Evolutionary conservation across 2,888 invertebrate species (phyloP), one percentile per base, ranked within the genome.

Genomic region (Leptinotarsa peninsularis): DNA sequence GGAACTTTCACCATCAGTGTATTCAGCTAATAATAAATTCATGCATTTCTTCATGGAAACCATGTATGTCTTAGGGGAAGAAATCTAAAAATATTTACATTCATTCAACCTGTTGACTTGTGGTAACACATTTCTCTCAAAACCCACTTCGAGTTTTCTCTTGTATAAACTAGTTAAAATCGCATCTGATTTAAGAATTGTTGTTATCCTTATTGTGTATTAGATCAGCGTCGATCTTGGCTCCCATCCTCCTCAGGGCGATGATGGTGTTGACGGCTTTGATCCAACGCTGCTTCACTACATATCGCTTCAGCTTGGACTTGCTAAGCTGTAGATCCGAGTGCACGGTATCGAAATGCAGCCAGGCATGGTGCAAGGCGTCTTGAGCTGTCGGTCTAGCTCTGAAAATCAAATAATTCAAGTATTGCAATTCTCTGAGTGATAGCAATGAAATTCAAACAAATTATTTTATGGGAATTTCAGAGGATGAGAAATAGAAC

Each of bases 251-350:
- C 84, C 91, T 93, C 68, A 97, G 90, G 2, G 97, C 97, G 79
- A 96, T 92, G 83, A 97, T 96, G 4, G 95, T 96, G 81, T 96
- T 94, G 50, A 96, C 95, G 0, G 95, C 96, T 88, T 96, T 96
- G 82, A 95, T 93, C 97, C 97, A 97, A 66, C 96, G 91, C 86
- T 95, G 93, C 89, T 96, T 94, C 88, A 96, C 96, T 77, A 97
- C 96, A 87, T 96, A 97, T 78, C 95, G 90, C 88, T 95, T 95
- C 81, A 97, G 89, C 86, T 95, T 94, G 49, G 93, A 92, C 87
- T 94, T 97, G 83, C 93, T 93, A 78, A 95, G 91, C 78, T 91
- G 92, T 70, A 94, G 91, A 81, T 93, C 93, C 27, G 92, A 92
- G 86, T 92, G 93, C 10, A 86, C 80, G 67, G 92, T 89, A 1